These are phyloP conservation scores for Naja naja DNA, from an alignment of 2,113 vertebrate genomes.

Conservation along the genomic window DNA sequence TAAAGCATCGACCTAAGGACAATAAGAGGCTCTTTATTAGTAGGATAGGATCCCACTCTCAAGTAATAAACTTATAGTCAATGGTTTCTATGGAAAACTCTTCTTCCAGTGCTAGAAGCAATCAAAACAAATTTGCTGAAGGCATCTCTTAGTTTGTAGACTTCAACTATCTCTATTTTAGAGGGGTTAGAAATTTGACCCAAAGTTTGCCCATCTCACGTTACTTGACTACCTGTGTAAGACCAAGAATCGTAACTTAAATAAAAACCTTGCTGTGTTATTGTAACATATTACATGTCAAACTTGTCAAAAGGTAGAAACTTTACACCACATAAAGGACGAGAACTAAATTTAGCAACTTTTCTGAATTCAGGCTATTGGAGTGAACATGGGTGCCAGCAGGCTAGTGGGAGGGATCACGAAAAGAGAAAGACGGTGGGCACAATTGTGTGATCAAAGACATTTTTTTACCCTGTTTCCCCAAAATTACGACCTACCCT, in stretches of 20 bases:
- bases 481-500: too few relatives aligned
- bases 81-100: not conserved
- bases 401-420: not conserved
- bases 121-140: not conserved
- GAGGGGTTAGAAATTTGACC: not conserved
- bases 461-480: not conserved
- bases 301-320: not conserved
- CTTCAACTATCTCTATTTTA: not conserved
- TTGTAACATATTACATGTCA: not conserved
- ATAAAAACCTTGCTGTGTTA: not conserved
- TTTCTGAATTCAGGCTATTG: not conserved
- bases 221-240: not conserved
- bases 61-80: not conserved
- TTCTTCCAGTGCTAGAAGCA: not conserved
- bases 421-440: not conserved
- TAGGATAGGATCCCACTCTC: not conserved
- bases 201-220: not conserved
- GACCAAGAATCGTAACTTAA: not conserved
- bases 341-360: not conserved
- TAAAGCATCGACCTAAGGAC: not conserved
- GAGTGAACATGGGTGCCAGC: not conserved
- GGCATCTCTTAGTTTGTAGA: not conserved
- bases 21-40: not conserved
- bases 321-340: not conserved
- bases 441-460: not conserved